Conservation (phyloP, 2,888 invertebrate genomes). For the Phortica magna region DNA sequence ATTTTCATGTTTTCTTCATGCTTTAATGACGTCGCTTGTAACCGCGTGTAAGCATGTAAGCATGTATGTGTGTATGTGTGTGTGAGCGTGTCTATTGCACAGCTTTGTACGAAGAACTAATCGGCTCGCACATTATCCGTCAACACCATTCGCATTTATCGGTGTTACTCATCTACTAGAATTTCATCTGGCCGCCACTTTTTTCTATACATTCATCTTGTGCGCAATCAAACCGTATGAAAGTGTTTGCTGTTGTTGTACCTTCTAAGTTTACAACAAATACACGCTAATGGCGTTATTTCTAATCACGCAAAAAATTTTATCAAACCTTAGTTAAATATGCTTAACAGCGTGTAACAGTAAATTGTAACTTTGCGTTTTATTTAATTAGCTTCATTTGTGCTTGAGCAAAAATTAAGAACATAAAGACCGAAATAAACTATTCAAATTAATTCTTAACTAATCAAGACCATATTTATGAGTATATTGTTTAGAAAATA, state of each 20-base stretch:
- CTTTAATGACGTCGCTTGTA: constrained; percentile 23
- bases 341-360: too few relatives aligned
- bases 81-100: too few relatives aligned
- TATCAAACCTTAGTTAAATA: too few relatives aligned
- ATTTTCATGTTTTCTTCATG: constrained; percentile 22
- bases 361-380: background rate
- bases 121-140: constrained; percentile 13
- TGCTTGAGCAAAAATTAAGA: background rate
- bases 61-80: background rate
- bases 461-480: background rate
- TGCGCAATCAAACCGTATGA: background rate
- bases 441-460: background rate
- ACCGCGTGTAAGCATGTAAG: background rate
- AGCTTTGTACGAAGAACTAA: constrained; percentile 15
- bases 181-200: background rate
- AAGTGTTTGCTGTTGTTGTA: background rate
- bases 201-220: background rate
- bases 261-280: background rate
- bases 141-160: constrained; percentile 15
- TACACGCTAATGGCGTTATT: too few relatives aligned
- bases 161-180: constrained; percentile 15
- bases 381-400: background rate
- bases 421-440: background rate
- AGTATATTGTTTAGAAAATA: background rate
- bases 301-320: too few relatives aligned